Base-by-base conservation (phyloP, 1,140 invertebrate genomes). In the Venturia canescens region DNA sequence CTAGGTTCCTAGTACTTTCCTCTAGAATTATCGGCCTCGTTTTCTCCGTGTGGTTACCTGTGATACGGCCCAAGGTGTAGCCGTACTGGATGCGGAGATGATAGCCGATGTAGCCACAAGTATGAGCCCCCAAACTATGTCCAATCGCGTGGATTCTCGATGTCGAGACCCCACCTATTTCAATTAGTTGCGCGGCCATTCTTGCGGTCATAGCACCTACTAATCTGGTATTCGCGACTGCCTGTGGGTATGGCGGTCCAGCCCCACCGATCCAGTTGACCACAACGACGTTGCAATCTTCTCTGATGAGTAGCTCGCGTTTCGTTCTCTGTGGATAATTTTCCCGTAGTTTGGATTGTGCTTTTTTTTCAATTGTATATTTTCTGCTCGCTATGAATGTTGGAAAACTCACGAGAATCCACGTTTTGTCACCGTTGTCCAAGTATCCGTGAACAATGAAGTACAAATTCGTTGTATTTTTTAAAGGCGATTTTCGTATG, bases 261-360 rank as follows among this genome's bases (percentile, higher is more conserved):
- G 97, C 96, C 0, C 97, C 97, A 48, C 93, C 93, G 50, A 95
- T 94, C 97, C 97, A 98, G 86, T 98, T 97, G 0, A 98, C 94
- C 0, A 96, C 91, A 15, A 97, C 93, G 0, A 98, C 96, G 57
- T 96, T 96, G 66, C 94, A 94, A 66, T 95, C 94, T 74, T 94
- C 94, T 66, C 94, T 93, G 0, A 92, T 90, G 80, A 97, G 90
- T 23, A 97, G 85, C 83, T 95, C 94, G 5, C 94, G 88, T 79
- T 94, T 93, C 29, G 94, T 93, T 80, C 92, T 90, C 94, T 95
- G 85, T 26, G 67, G 77, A 74, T 67, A 60, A 31, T 63, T 82
- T 31, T 79, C 21, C 16, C 34, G 77, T n/a, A 74, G n/a, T 31
- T 44, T 13, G 11, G 38, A 1, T 44, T 6, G 13, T 9, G 3